Evolutionary conservation across 2,888 invertebrate species (phyloP), one percentile per base, ranked within the genome.

Genomic region (Epinotia bilunana): DNA sequence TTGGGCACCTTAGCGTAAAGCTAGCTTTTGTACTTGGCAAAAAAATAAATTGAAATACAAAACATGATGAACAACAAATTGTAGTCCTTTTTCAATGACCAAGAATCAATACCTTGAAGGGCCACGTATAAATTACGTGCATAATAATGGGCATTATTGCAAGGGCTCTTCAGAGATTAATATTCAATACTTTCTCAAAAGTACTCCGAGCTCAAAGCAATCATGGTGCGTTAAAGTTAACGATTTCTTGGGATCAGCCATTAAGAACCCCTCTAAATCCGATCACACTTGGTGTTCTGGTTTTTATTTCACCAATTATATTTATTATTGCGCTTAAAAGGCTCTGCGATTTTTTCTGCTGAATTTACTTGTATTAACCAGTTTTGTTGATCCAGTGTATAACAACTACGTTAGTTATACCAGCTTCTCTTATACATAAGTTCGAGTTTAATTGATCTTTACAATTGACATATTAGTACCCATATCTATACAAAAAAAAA

Each of bases 141-240:
- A 65, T 80, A 79, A 80, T 80, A 77, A 78, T 76, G 79, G 69
- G 57, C 77, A 78, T 82, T 80, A 28, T 77, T 76, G 79, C 78
- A 77, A 67, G 28, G 73, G 78, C 78, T 76, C 71, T 72, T 55
- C 20, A 49, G 33, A 77, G 78, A 79, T 83, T 80, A 79, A 81
- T 81, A 80, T 78, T 76, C 78, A 81, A 80, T 79, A 78, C 80
- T 80, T 81, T 77, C 81, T 79, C 79, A 79, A 76, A 57, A 57
- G 12, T 57, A 57, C 78, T 78, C 64, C 70, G 68, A 77, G 62
- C 64, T 72, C 72, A 69, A 77, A 20, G 77, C 78, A 81, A 82
- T 83, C 78, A 79, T 78, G 73, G 67, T 60, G 75, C 68, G 78
- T 80, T 77, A 80, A 80, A 76, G 77, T 49, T n/a, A 57, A 62